These are phyloP conservation scores for Ellobius talpinus DNA, from an alignment of 2,113 vertebrate species.

Conservation along the genomic window DNA sequence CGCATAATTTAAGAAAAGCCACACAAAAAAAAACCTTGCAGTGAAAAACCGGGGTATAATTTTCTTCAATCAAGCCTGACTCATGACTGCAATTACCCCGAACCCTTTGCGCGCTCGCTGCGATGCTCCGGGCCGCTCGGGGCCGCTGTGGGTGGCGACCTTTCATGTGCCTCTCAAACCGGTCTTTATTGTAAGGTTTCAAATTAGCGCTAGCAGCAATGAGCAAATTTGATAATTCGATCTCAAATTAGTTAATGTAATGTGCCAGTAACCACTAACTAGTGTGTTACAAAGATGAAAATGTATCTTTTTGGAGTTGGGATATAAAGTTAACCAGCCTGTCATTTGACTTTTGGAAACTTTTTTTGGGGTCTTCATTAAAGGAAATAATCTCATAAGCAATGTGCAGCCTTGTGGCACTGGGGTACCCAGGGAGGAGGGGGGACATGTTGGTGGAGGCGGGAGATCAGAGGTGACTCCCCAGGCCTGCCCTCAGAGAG, in stretches of 20 bases:
- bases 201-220: constrained; percentile 93
- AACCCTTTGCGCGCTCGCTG: constrained; percentile 90
- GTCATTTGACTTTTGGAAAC: constrained; percentile 80
- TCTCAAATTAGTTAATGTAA: constrained; percentile 92
- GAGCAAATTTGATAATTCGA: constrained; percentile 96
- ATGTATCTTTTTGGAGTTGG: constrained; percentile 84
- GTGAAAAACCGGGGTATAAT: constrained; percentile 92
- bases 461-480: background rate
- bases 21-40: constrained; percentile 78
- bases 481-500: background rate
- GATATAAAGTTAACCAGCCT: constrained; percentile 86
- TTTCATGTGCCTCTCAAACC: constrained; percentile 91
- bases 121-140: constrained; percentile 87
- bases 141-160: constrained; percentile 89
- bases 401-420: background rate
- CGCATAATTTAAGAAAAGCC: constrained; percentile 83
- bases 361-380: constrained; percentile 79
- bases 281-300: constrained; percentile 85
- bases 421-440: background rate
- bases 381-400: constrained; percentile 68
- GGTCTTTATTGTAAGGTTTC: constrained; percentile 92
- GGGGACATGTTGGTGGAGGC: background rate
- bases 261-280: constrained; percentile 89
- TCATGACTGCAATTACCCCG: constrained; percentile 96
- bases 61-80: constrained; percentile 96